Base-by-base conservation (phyloP, 2,888 invertebrate genomes). In the Tuberolachnus salignus region DNA sequence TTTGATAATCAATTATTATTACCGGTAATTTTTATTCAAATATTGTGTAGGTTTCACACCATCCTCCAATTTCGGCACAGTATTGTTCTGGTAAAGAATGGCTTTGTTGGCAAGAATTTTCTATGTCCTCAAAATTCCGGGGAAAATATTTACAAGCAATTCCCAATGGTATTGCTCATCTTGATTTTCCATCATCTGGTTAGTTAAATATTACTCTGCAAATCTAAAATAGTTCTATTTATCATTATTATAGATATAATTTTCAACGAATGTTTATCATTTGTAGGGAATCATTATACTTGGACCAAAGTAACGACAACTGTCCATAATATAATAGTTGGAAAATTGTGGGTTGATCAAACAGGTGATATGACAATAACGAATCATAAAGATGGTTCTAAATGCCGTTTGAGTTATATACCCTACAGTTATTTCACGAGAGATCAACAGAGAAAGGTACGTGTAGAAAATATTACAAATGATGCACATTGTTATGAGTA, bases 261-360 rank as follows among this genome's bases (percentile, higher is more conserved):
- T 64, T 63, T 74, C 10, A 13, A 46, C 16, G 19, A 64, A 44
- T 46, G 23, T 55, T 49, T 11, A 66, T 74, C 86, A 34, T 85
- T 86, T 81, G 87, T 88, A 83, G 92, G 92, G 55, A 93, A 94
- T 86, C 95, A 95, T 85, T 99, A 95, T 87, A 94, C 97, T 10
- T 99, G 98, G 97, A 90, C 96, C 83, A 99, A 99, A 89, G 93
- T 98, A 73, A 98, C 97, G 26, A 99, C 98, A 26, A 98, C 98
- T 8, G 97, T 99, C 71, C 98, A 99, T 88, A 99, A 99, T 87
- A 99, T 99, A 84, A 98, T 99, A 84, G 98, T 99, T 80, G 99
- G 99, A 82, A 97, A 95, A 87, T 88, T 99, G 83, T 99, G 99
- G 99, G 97, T 99, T 81, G 99, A 99, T 88, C 97, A 99, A 87